Evolutionary conservation across 2,888 invertebrate species (phyloP).

Genomic region (Drosophila buzzatii): DNA sequence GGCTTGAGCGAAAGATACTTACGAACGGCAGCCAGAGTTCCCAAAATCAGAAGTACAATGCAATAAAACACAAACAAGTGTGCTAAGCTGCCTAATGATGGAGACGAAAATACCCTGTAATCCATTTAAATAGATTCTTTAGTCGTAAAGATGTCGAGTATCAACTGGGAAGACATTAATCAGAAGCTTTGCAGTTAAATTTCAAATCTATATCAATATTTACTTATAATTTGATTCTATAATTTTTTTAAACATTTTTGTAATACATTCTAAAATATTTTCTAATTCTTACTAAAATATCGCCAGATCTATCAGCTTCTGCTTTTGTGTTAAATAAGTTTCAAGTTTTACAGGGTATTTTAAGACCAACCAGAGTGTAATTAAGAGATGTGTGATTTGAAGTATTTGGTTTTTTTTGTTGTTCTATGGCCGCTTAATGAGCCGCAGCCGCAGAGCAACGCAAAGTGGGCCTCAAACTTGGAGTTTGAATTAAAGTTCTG

Average conservation of each 20-base stretch:
- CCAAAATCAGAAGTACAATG: slow-evolving; percentile 59
- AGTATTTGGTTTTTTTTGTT: slow-evolving; percentile 43
- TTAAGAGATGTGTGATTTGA: slow-evolving; percentile 67
- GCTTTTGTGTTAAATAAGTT: neutral
- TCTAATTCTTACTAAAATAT: too few relatives aligned
- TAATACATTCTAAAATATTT: too few relatives aligned
- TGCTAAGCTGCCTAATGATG: neutral
- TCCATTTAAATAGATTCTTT: neutral
- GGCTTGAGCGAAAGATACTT: slow-evolving; percentile 63
- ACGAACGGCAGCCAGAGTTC: slow-evolving; percentile 49
- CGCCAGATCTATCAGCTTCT: neutral
- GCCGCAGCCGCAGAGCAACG: slow-evolving; percentile 34
- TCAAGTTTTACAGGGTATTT: slow-evolving; percentile 17
- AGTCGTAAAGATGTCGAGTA: too few relatives aligned
- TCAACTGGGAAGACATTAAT: neutral
- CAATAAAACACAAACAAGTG: slow-evolving; percentile 34
- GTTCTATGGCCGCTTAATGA: slow-evolving; percentile 50
- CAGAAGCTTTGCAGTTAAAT: neutral
- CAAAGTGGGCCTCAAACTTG: slow-evolving; percentile 28
- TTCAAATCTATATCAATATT: neutral
- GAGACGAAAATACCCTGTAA: slow-evolving; percentile 21
- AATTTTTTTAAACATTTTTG: too few relatives aligned
- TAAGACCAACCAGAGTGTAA: slow-evolving; percentile 34
- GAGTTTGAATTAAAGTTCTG: slow-evolving; percentile 38
- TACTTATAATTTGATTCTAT: neutral